Percentiles rank a stretch among this genome's conserved stretches.
Conservation (phyloP, 2,888 invertebrate genomes). For the Torymus auratus region DNA sequence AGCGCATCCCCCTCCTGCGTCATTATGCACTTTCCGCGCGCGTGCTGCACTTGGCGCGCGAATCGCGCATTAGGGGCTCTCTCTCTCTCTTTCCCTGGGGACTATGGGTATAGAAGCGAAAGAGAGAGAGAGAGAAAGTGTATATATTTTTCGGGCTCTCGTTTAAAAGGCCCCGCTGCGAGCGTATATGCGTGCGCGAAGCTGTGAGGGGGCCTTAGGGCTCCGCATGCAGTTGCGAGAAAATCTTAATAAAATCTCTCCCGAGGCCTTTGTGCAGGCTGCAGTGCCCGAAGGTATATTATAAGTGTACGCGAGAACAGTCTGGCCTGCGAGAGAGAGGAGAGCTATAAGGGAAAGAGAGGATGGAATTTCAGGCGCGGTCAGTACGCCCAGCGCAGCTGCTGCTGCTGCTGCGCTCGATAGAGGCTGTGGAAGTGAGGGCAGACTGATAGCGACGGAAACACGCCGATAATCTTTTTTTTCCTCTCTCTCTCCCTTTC, state of each 20-base stretch:
- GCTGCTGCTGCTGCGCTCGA: constrained; percentile 45
- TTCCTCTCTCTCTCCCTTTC: constrained; percentile 19
- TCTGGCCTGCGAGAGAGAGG: background rate
- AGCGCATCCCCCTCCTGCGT: constrained; percentile 20
- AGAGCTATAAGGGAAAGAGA: background rate
- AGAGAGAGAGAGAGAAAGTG: constrained; percentile 14
- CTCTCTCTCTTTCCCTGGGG: background rate
- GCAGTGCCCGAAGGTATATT: background rate
- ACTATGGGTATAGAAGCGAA: background rate
- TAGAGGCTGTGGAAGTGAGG: background rate
- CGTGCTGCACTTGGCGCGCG: constrained; percentile 31
- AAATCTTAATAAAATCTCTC: constrained; percentile 56
- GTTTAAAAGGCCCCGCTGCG: background rate
- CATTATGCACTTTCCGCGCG: constrained; percentile 39
- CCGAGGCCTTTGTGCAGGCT: constrained; percentile 36
- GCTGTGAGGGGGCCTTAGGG: background rate
- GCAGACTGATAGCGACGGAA: constrained; percentile 51
- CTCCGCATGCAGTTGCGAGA: constrained; percentile 17
- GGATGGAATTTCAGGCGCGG: constrained; percentile 57
- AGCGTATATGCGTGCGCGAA: too few species aligned
- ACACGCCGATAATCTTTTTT: constrained; percentile 49
- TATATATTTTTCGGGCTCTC: background rate
- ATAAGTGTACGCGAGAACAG: background rate
- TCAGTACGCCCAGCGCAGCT: constrained; percentile 46
- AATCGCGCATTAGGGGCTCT: constrained; percentile 11